phyloP scores from a whole-genome alignment of 64 coral and sea anemone genomes.

The Actinia equina region DNA sequence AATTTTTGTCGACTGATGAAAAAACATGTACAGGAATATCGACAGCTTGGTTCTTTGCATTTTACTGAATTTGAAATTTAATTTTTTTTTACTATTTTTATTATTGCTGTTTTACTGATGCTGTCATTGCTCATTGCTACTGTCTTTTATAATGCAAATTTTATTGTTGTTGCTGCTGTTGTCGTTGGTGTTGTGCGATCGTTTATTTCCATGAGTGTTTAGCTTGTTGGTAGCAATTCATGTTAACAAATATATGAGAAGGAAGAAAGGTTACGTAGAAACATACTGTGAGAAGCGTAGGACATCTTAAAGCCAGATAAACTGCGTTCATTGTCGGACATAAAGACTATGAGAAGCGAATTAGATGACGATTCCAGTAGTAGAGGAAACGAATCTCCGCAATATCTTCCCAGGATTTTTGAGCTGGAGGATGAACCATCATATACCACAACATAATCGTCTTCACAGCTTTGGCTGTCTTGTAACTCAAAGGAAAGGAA shows the following conservation, averaged over 20 bases:
- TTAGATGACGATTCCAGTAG: neutral
- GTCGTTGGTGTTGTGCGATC: too few relatives aligned
- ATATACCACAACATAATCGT: neutral
- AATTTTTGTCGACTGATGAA: neutral
- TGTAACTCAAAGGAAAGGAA: neutral
- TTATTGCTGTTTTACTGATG: too few relatives aligned
- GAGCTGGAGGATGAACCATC: neutral
- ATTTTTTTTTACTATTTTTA: too few relatives aligned
- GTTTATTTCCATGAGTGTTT: too few relatives aligned
- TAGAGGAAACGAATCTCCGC: neutral
- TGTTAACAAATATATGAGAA: too few relatives aligned
- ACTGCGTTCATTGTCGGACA: neutral
- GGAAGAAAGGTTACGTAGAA: neutral
- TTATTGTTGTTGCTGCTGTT: too few relatives aligned
- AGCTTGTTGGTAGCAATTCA: too few relatives aligned
- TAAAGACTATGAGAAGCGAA: neutral
- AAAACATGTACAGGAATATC: too few relatives aligned
- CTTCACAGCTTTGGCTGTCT: neutral
- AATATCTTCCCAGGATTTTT: neutral
- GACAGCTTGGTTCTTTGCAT: too few relatives aligned
- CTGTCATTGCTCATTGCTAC: too few relatives aligned
- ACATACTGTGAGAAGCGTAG: neutral
- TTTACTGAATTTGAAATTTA: too few relatives aligned
- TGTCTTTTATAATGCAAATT: too few relatives aligned
- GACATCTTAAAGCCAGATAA: slow-evolving; percentile 3